These are phyloP conservation scores for Phortica magna DNA, from an alignment of 2,888 invertebrate species.

Conservation along the genomic window DNA sequence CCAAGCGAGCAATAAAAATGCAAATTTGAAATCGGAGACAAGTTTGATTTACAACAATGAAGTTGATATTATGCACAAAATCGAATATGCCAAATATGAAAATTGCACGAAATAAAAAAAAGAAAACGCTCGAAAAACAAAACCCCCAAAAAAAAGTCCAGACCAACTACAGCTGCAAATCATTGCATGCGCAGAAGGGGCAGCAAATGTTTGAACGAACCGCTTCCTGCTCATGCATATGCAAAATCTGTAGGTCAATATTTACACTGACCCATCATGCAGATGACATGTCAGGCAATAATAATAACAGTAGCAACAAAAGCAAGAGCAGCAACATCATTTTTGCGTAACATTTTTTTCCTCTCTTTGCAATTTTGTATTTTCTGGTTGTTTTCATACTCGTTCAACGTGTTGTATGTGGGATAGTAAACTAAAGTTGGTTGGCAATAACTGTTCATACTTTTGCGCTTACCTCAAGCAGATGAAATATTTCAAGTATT, in stretches of 20 bases:
- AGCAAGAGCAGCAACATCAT: neutral
- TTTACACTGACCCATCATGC: conserved; percentile 20
- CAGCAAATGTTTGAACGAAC: neutral
- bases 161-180: conserved; percentile 2
- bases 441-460: too few relatives aligned
- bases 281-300: conserved; percentile 18
- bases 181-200: neutral
- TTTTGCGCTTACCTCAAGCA: too few relatives aligned
- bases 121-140: neutral
- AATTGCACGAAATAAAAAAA: conserved; percentile 5
- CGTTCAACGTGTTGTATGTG: too few relatives aligned
- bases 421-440: too few relatives aligned
- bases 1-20: conserved; percentile 22
- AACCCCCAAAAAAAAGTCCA: neutral
- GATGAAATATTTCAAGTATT: too few relatives aligned
- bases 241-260: conserved; percentile 26
- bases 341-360: neutral
- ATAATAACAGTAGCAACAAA: conserved; percentile 2
- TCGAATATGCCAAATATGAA: conserved; percentile 18
- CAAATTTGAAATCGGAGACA: conserved; percentile 11
- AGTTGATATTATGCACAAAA: conserved; percentile 22
- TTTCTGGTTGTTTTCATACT: too few relatives aligned
- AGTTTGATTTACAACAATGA: conserved; percentile 20
- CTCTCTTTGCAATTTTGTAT: too few relatives aligned
- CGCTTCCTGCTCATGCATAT: conserved; percentile 22